Percentiles rank a stretch among this genome's conserved stretches.
Conservation (phyloP, 2,797 vertebrate species). For the Phataginus tricuspis region DNA sequence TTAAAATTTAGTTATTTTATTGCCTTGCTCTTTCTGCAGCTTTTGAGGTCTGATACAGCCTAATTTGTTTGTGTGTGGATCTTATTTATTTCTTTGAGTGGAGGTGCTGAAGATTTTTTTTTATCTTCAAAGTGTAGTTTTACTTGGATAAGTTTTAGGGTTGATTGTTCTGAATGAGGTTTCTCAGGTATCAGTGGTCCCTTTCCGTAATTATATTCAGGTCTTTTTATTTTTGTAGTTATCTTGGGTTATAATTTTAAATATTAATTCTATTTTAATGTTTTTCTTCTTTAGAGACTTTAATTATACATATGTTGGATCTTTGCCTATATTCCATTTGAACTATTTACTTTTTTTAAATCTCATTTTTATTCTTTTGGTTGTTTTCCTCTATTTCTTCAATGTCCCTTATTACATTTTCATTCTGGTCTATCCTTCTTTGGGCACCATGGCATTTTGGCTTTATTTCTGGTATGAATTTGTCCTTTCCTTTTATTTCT, state of each 20-base stretch:
- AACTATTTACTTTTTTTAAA: background rate
- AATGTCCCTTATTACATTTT: background rate
- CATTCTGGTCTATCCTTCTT: background rate
- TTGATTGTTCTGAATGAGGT: background rate
- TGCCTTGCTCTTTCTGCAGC: background rate
- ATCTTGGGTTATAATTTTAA: slow-evolving; percentile 4
- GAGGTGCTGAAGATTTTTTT: background rate
- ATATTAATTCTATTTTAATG: background rate
- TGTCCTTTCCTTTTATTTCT: background rate
- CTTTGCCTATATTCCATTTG: slow-evolving; percentile 22
- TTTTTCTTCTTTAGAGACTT: background rate
- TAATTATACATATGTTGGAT: slow-evolving; percentile 44
- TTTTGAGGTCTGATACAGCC: background rate
- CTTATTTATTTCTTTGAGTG: background rate
- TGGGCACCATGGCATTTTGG: background rate
- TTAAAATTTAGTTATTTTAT: background rate
- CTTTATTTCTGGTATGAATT: background rate
- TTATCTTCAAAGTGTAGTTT: slow-evolving; percentile 16
- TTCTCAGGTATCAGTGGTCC: background rate
- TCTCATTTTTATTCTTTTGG: background rate
- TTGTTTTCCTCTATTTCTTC: background rate
- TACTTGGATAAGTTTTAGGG: background rate
- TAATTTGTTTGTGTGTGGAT: background rate
- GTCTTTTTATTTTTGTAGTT: slow-evolving; percentile 33
- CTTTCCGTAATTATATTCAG: slow-evolving; percentile 2